Base-by-base conservation (phyloP, 2,797 vertebrate species). In the Gymnodraco acuticeps region DNA sequence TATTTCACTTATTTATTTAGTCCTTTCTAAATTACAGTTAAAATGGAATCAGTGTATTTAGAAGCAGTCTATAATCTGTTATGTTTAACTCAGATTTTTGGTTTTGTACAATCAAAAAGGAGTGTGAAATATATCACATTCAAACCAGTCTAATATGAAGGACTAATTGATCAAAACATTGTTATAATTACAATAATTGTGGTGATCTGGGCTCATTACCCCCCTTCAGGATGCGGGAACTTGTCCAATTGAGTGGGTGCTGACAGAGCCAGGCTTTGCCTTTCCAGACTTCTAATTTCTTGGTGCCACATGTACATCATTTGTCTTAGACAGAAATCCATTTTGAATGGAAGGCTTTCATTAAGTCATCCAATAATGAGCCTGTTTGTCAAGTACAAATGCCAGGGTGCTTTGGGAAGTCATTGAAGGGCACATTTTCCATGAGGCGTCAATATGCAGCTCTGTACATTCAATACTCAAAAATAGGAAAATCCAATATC, bases 291-390 rank as follows among this genome's bases (percentile, higher is more conserved):
- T 89, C 85, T 87, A 86, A 91, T 91, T 92, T 87, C 84, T 85
- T 59, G 53, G 67, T 85, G 80, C 78, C 82, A 82, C 52, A 59
- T 87, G 70, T 78, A 73, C 76, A 73, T 88, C 82, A 86, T 93
- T 93, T 90, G 87, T 90, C 89, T 88, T 84, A 23, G 80, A 81
- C 75, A 60, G 59, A 85, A 88, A 91, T 92, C 89, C 87, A 92
- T 92, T 92, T 74, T 85, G 88, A 93, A 89, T 85, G 80, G 89
- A 92, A 90, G 71, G 73, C 89, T 93, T 88, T 89, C 88, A 90
- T 91, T 92, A 92, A 93, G 89, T 91, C 86, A 85, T 91, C 84
- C 89, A 88, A 90, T 94, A 91, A 94, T 92, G 90, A 92, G 87
- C 78, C 86, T 90, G 90, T 92, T 91, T 86, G 87, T 94, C 88